A percentile compares a stretch with the other conserved stretches of the same genome.
phyloP scores from a whole-genome alignment of 2,888 invertebrate species.

The Zygaena filipendulae region DNA sequence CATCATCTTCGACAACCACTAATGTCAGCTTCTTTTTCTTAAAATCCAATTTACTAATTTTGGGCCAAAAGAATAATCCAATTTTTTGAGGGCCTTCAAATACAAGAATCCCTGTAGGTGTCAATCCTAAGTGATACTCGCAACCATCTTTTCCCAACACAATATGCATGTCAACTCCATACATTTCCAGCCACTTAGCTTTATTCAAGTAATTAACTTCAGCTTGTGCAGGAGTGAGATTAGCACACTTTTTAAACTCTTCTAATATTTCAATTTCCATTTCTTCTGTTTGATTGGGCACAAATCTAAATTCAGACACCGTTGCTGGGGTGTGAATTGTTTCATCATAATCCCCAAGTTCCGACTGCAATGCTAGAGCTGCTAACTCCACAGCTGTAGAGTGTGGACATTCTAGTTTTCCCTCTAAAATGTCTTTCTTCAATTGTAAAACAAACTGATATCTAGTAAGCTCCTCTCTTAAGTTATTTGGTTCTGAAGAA shows the following conservation, averaged over 20 bases:
- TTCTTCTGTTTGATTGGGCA: conserved; percentile 95
- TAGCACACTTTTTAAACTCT: conserved; percentile 87
- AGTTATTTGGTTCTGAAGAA: conserved; percentile 96
- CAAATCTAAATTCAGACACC: conserved; percentile 98
- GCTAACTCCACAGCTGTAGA: conserved; percentile 90
- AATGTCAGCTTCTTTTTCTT: conserved; percentile 97
- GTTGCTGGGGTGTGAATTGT: conserved; percentile 93
- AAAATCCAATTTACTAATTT: conserved; percentile 97
- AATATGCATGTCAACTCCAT: conserved; percentile 98
- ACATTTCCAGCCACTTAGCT: conserved; percentile 98
- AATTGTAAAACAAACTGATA: conserved; percentile 98
- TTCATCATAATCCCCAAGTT: conserved; percentile 96
- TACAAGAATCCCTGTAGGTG: conserved; percentile 97
- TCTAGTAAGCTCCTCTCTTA: conserved; percentile 96
- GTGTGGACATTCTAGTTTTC: conserved; percentile 89
- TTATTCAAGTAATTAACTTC: conserved; percentile 96
- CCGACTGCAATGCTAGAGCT: conserved; percentile 95
- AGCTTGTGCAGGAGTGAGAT: conserved; percentile 94
- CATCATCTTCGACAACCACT: conserved; percentile 98
- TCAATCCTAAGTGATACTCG: conserved; percentile 95
- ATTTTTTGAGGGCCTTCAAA: conserved; percentile 98
- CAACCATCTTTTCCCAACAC: conserved; percentile 97
- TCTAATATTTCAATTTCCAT: conserved; percentile 95
- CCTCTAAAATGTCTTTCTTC: conserved; percentile 94
- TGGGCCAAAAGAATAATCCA: conserved; percentile 99